Conservation (phyloP, 92 coral and sea anemone species). For the Diadumene lineata region DNA sequence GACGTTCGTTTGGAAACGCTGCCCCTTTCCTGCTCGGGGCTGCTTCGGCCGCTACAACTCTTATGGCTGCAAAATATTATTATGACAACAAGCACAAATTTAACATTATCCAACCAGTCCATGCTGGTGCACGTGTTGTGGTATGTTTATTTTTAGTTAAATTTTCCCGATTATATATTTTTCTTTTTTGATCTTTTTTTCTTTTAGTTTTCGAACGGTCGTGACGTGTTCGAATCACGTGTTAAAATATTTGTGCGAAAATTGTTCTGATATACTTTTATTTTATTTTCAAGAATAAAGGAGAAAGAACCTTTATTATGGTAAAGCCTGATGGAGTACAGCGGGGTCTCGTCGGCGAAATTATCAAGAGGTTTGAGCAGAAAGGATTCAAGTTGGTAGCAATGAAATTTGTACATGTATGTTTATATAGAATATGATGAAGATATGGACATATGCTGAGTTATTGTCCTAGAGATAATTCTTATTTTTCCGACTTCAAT, state of each 20-base stretch:
- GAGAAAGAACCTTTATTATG: constrained; percentile 91
- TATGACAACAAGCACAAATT: constrained; percentile 35
- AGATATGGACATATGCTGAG: too few relatives aligned
- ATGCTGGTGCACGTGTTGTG: constrained; percentile 52
- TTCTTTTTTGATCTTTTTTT: too few relatives aligned
- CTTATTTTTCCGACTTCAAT: too few relatives aligned
- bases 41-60: constrained; percentile 61
- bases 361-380: constrained; percentile 93
- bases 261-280: background rate
- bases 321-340: constrained; percentile 98
- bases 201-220: background rate
- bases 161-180: background rate
- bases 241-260: background rate
- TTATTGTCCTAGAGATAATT: too few relatives aligned
- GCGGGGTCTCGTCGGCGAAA: constrained; percentile 88
- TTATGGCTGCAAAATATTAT: constrained; percentile 56
- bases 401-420: constrained; percentile 55
- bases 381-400: constrained; percentile 96
- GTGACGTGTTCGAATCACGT: constrained; percentile 23
- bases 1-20: constrained; percentile 48
- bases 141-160: background rate
- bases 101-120: constrained; percentile 48
- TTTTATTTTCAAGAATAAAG: constrained; percentile 50
- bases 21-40: constrained; percentile 87
- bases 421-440: too few relatives aligned